Evolutionary conservation across 2,113 vertebrate species (phyloP), one percentile per base, ranked within the genome.

Genomic region (Cyprinodon variegatus): DNA sequence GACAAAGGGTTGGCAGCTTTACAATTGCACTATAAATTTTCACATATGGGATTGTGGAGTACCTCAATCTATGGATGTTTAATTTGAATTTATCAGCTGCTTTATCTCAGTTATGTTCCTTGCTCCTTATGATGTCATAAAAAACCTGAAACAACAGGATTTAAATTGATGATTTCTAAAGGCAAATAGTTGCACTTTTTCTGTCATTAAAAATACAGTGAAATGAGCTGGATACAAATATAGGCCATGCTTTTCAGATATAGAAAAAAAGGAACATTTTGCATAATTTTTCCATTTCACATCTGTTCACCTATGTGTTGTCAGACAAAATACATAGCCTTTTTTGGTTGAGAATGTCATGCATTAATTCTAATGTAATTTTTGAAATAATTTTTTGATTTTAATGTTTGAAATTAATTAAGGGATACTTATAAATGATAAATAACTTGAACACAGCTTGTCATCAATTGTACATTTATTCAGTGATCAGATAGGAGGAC

Each of bases 381-480:
- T 29, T 29, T 29, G 29, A 29, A 29, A 29, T 29, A 29, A 1
- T 29, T 29, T 29, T n/a, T 59, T 9, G 4, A 7, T 22, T n/a
- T 59, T 7, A 7, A n/a, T n/a, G 8, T 11, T 29, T 29, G 11
- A 50, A 22, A 4, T 11, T 61, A 29, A 29, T 10, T 39, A 43
- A 0, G 39, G 41, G 61, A n/a, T 15, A 50, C 14, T 40, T 2
- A 3, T 13, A 13, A 12, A 11, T 40, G 11, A 57, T 14, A 77
- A 77, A 59, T 22, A 70, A 70, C 14, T 29, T 37, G 17, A 9
- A 0, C 45, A 65, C 63, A 50, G 9, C 29, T 6, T 70, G 37
- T 41, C 4, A 63, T 66, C 20, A 63, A 69, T 69, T 4, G 66
- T 0, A 10, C 68, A 4, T 89, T 88, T 84, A 89, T 84, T 77